Base-by-base conservation (phyloP, 2,797 vertebrate species). In the Myripristis murdjan region DNA sequence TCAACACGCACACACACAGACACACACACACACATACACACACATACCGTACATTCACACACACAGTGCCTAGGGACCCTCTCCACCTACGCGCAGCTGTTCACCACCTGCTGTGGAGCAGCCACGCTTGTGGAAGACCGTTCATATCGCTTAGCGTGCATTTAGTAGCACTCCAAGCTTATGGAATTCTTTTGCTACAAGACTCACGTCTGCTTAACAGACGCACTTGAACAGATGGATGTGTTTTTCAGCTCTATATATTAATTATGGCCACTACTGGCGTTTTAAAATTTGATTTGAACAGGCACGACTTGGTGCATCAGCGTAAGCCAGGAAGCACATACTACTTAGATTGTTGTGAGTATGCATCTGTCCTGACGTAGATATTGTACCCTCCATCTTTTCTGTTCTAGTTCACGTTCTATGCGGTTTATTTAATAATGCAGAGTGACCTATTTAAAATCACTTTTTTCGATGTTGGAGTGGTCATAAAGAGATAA, bases 31-130 rank as follows among this genome's bases (percentile, higher is more conserved):
- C 61, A 49, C 15, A 55, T 4, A 51, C 33, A 56, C 54, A 65
- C 35, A 61, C 43, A 44, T 3, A 49, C 1, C 26, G n/a, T 7
- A 62, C 20, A 49, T 11, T 15, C 14, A 37, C 47, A 73, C 65
- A 60, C 64, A 18, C 26, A 35, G 47, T 0, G 75, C 83, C 85
- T 57, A 65, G 58, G 83, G 89, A 79, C 66, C 22, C 54, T 26
- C 63, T 66, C 85, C 84, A 88, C 84, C 84, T 81, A 73, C 72
- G 10, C 77, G 77, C 89, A 90, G 85, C 87, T 91, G 87, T 82
- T 79, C 54, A 51, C 85, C 87, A 89, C 89, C 89, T 92, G 85
- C 89, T 73, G 68, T 74, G 75, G 61, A 78, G 76, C 73, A 59
- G 71, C 63, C 57, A 28, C 22, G 63, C 75, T 72, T 2, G 59